These are phyloP conservation scores for Phoenoteleia sp. DNA, from an alignment of 2,888 invertebrate genomes.

Conservation along the genomic window DNA sequence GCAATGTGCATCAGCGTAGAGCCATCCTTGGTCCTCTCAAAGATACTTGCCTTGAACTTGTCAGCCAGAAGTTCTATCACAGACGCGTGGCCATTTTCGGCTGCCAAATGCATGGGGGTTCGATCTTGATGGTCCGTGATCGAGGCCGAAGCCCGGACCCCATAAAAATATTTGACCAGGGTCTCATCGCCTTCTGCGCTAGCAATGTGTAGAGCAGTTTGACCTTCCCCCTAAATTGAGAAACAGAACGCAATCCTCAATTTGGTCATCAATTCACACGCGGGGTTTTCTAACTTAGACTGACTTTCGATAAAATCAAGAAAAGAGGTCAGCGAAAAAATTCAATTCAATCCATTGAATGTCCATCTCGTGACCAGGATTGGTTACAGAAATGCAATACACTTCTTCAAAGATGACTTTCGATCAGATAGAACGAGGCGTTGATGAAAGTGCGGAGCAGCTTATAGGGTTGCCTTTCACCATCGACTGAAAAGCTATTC, in stretches of 20 bases:
- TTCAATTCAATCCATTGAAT: neutral
- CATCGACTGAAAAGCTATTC: constrained; percentile 59
- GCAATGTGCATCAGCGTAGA: constrained; percentile 99
- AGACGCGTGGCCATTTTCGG: constrained; percentile 98
- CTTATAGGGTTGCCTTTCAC: neutral
- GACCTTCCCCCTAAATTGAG: constrained; percentile 92
- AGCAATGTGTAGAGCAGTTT: constrained; percentile 98
- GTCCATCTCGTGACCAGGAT: neutral
- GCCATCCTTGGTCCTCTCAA: constrained; percentile 98
- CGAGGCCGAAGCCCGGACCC: constrained; percentile 97
- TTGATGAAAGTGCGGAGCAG: constrained; percentile 37
- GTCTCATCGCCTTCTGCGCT: constrained; percentile 98
- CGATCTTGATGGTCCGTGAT: constrained; percentile 98
- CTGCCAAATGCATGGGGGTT: constrained; percentile 99
- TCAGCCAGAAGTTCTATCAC: constrained; percentile 98
- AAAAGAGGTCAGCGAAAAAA: neutral
- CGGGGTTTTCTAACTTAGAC: neutral
- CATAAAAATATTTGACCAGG: constrained; percentile 98
- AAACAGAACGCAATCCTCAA: neutral
- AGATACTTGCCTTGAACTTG: constrained; percentile 98
- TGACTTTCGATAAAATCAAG: too few relatives aligned
- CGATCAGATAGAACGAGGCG: constrained; percentile 15
- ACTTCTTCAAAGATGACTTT: constrained; percentile 27
- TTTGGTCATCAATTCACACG: constrained; percentile 1
- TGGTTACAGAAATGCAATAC: neutral